Percentiles rank a stretch among this genome's conserved stretches.
phyloP scores from a whole-genome alignment of 2,888 invertebrate species.

The Mallateleia sp. region DNA sequence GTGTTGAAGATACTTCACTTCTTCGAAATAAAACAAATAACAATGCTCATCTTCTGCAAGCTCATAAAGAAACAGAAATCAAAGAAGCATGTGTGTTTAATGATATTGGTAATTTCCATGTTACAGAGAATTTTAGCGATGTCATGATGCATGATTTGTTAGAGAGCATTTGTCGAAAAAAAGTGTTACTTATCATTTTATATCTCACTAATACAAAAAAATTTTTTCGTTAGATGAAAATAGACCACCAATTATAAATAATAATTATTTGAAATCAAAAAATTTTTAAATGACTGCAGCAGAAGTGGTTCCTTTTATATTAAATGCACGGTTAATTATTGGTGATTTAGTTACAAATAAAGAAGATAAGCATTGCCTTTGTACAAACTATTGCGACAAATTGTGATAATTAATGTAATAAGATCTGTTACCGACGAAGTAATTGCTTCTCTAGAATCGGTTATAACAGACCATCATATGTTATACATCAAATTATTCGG shows the following conservation, averaged over 20 bases:
- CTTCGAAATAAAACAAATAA: slow-evolving; percentile 23
- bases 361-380: slow-evolving; percentile 44
- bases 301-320: slow-evolving; percentile 35
- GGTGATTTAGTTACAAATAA: slow-evolving; percentile 14
- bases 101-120: slow-evolving; percentile 20
- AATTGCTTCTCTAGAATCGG: slow-evolving; percentile 11
- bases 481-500: slow-evolving; percentile 32
- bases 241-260: too few species aligned
- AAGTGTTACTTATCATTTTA: slow-evolving; percentile 11
- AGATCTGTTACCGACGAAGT: neutral
- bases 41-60: too few species aligned
- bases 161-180: slow-evolving; percentile 23
- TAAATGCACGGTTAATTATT: slow-evolving; percentile 19
- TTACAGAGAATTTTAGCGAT: slow-evolving; percentile 25
- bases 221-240: too few species aligned
- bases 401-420: slow-evolving; percentile 54
- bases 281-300: slow-evolving; percentile 29
- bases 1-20: slow-evolving; percentile 36
- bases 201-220: slow-evolving; percentile 17
- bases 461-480: slow-evolving; percentile 62
- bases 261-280: too few species aligned
- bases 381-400: slow-evolving; percentile 58
- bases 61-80: slow-evolving; percentile 15
- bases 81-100: slow-evolving; percentile 24
- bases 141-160: slow-evolving; percentile 36